These are phyloP conservation scores for Xestia sexstrigata DNA, from an alignment of 2,888 invertebrate genomes.

Conservation along the genomic window DNA sequence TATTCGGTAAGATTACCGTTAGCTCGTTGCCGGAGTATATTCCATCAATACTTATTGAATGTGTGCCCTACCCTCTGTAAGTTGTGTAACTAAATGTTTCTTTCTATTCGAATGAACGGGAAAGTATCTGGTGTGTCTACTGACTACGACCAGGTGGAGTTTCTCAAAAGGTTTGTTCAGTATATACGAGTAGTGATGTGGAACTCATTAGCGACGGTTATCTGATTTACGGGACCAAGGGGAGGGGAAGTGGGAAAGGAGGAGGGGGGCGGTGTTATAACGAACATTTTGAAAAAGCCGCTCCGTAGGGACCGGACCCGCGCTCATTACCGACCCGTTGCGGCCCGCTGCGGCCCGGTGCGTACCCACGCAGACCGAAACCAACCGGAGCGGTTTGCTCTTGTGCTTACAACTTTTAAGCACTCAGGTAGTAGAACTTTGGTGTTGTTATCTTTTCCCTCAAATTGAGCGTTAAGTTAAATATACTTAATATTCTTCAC, in stretches of 20 bases:
- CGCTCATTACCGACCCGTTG: slow-evolving; percentile 38
- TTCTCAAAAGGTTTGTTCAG: slow-evolving; percentile 21
- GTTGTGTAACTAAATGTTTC: background rate
- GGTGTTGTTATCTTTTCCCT: slow-evolving; percentile 35
- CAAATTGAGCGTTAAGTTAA: slow-evolving; percentile 45
- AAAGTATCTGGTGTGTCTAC: background rate
- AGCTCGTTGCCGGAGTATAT: background rate
- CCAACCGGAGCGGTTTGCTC: slow-evolving; percentile 19
- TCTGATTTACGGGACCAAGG: slow-evolving; percentile 29
- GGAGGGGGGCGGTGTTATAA: background rate
- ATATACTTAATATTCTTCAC: slow-evolving; percentile 1
- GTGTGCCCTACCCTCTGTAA: background rate
- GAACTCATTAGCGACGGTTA: slow-evolving; percentile 45
- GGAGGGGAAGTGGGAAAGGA: background rate
- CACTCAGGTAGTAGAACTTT: slow-evolving; percentile 33
- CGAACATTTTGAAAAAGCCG: slow-evolving; percentile 39
- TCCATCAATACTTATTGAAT: slow-evolving; percentile 11
- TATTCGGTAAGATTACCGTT: background rate
- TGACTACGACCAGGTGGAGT: background rate
- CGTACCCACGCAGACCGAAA: background rate
- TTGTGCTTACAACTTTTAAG: slow-evolving; percentile 41
- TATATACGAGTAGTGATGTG: slow-evolving; percentile 9
- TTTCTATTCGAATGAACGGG: slow-evolving; percentile 9
- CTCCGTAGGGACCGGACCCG: slow-evolving; percentile 38
- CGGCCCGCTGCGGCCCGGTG: background rate